Evolutionary conservation across 2,888 invertebrate genomes (phyloP), one percentile per base, ranked within the genome.

Genomic region (Tenthredo amoena): DNA sequence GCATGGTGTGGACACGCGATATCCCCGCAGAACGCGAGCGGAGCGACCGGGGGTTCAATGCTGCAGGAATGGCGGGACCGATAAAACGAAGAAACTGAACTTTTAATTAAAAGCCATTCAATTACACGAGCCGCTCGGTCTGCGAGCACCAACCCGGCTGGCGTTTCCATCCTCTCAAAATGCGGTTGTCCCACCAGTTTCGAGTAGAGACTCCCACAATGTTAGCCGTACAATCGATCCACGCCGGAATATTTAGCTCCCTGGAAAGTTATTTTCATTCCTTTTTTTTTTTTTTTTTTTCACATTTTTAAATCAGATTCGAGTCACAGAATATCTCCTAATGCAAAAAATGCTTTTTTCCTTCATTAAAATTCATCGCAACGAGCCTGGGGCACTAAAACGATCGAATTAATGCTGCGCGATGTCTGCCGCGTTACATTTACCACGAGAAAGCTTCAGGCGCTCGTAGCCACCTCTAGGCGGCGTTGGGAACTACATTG

Each of bases 21-120:
- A 86, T 86, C 72, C 84, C 81, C 55, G 82, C 72, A 34, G 37
- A 43, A n/a, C 47, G 21, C 1, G 31, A 10, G 50, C 43, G 10
- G 10, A 83, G 82, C 84, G n/a, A 21, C 12, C 12, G 43, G 21
- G 72, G 81, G 72, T 43, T 85, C 76, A 85, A 86, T 40, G 85
- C 65, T 77, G 62, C 26, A 62, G 40, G 81, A 21, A 82, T 55
- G 82, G 68, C 50, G 76, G 86, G 84, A 50, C 37, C 31, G 72
- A 84, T 84, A 84, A 84, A 71, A 84, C 72, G 86, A 88, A 88
- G 88, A 86, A 88, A 88, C 86, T 88, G 87, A 88, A 90, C 88
- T 90, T 91, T 91, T 91, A 91, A 92, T 91, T 92, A 91, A 90
- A 90, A 89, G 86, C 87, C 86, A 89, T 90, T 91, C 91, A 91